These are phyloP conservation scores for Melanchra persicariae DNA, from an alignment of 2,888 invertebrate species.

Conservation along the genomic window DNA sequence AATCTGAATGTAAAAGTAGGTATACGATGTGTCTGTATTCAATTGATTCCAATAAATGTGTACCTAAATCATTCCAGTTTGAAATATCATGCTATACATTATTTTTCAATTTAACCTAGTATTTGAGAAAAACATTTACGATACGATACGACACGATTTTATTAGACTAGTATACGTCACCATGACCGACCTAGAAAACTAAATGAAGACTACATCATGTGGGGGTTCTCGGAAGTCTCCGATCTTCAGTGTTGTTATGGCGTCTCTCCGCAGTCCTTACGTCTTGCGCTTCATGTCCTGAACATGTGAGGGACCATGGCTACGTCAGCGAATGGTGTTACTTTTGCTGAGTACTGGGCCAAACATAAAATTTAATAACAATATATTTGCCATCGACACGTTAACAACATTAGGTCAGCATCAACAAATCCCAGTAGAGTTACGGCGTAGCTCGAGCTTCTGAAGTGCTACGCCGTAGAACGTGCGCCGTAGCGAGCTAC, in stretches of 20 bases:
- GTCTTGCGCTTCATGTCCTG: too few relatives aligned
- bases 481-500: constrained; percentile 6
- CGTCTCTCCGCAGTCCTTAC: too few relatives aligned
- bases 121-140: not conserved
- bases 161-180: too few relatives aligned
- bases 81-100: not conserved
- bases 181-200: too few relatives aligned
- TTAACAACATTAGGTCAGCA: not conserved
- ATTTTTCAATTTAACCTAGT: not conserved
- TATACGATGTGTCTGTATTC: not conserved
- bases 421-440: not conserved
- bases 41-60: constrained; percentile 3
- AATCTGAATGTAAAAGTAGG: constrained; percentile 9
- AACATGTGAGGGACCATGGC: too few relatives aligned
- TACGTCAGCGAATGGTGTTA: too few relatives aligned
- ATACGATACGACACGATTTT: not conserved
- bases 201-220: too few relatives aligned
- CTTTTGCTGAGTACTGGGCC: too few relatives aligned
- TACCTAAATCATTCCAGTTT: not conserved
- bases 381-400: too few relatives aligned
- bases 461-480: constrained; percentile 14
- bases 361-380: too few relatives aligned
- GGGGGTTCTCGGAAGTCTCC: too few relatives aligned
- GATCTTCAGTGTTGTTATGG: too few relatives aligned
- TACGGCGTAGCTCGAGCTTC: constrained; percentile 14